Percentiles rank a stretch among this genome's conserved stretches.
Evolutionary conservation across 2,113 vertebrate species (phyloP).

Genomic region (Vombatus ursinus): DNA sequence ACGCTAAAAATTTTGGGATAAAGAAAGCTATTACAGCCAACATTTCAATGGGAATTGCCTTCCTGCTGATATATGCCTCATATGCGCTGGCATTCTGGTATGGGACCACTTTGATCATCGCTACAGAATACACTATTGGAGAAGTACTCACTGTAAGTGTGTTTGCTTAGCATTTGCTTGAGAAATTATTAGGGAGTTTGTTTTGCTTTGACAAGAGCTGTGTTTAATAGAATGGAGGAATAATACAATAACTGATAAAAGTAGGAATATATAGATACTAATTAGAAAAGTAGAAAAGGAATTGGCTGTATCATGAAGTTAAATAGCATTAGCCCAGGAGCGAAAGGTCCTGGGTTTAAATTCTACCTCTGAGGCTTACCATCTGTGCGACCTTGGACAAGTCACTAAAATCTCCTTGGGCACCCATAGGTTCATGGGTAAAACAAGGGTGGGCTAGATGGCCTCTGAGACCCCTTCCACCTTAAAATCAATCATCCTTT

Average conservation of each 20-base stretch:
- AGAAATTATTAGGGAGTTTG: neutral
- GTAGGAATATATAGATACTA: neutral
- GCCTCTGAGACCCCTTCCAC: neutral
- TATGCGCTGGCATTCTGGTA: conserved; percentile 92
- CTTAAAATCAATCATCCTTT: neutral
- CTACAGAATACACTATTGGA: conserved; percentile 84
- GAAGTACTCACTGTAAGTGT: conserved; percentile 87
- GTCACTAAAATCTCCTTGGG: neutral
- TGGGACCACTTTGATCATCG: conserved; percentile 86
- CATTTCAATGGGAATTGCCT: conserved; percentile 83
- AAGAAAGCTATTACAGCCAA: conserved; percentile 87
- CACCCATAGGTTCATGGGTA: neutral
- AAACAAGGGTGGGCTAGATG: neutral
- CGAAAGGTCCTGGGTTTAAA: neutral
- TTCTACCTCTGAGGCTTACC: neutral
- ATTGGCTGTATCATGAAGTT: neutral
- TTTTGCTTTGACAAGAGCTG: conserved; percentile 35
- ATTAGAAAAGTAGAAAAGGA: conserved; percentile 35
- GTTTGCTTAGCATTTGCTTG: neutral
- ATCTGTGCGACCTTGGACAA: neutral
- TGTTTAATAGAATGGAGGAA: conserved; percentile 13
- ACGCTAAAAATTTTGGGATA: conserved; percentile 85
- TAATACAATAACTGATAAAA: neutral
- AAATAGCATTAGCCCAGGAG: neutral
- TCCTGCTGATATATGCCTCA: conserved; percentile 86